Evolutionary conservation across 2,113 vertebrate genomes (phyloP).

Genomic region (Phrynosoma platyrhinos): DNA sequence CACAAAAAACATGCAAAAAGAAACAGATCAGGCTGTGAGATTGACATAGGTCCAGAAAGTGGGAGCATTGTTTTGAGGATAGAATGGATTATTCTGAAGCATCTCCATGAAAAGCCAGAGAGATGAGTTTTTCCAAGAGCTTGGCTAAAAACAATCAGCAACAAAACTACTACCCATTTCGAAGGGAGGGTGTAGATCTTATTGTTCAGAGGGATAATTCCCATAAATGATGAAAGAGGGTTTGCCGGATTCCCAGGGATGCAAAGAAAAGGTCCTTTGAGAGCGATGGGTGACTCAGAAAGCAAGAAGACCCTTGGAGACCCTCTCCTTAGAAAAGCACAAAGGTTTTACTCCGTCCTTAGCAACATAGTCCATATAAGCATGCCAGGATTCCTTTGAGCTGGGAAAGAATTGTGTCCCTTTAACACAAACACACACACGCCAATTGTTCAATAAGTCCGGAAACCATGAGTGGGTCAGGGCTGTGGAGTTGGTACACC

Average conservation of each 20-base stretch:
- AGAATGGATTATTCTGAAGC: neutral
- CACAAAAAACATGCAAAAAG: neutral
- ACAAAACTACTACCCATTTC: slow-evolving; percentile 20
- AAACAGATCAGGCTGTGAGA: too few relatives aligned
- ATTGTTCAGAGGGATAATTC: rapidly evolving
- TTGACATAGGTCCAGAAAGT: neutral
- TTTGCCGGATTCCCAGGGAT: neutral
- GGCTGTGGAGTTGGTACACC: neutral
- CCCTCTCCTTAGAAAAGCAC: neutral
- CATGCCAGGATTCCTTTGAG: slow-evolving; percentile 1
- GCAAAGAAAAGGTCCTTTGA: too few relatives aligned
- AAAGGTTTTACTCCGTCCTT: neutral
- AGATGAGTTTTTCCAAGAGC: neutral
- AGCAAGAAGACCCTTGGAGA: neutral
- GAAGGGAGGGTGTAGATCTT: neutral
- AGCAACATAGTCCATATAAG: neutral
- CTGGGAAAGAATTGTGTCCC: neutral
- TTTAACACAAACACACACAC: too few relatives aligned
- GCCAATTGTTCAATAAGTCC: neutral
- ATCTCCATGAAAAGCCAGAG: rapidly evolving
- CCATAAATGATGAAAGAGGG: neutral
- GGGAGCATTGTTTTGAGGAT: rapidly evolving
- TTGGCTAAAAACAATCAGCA: neutral
- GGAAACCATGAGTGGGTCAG: too few relatives aligned
- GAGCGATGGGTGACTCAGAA: neutral